Conservation (phyloP, 2,797 vertebrate genomes). For the Liasis olivaceus region DNA sequence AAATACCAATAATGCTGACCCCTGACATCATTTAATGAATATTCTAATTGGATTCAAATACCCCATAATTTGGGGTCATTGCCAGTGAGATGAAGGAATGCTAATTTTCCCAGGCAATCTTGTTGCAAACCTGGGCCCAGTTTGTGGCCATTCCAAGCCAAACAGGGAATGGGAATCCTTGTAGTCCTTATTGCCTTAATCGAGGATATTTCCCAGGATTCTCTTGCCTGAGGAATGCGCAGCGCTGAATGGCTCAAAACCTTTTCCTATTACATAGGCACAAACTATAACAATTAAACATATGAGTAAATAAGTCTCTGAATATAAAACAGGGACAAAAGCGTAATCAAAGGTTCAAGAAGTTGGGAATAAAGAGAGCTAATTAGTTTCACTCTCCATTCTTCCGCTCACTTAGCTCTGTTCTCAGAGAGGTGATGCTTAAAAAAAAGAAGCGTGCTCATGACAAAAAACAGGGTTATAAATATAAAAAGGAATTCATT, state of each 20-base stretch:
- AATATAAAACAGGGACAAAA: conserved; percentile 67
- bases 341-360: conserved; percentile 63
- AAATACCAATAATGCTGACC: conserved; percentile 18
- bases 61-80: neutral
- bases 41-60: neutral
- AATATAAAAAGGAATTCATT: conserved; percentile 72
- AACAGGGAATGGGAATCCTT: neutral
- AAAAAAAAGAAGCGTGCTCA: conserved; percentile 65
- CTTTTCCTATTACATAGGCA: conserved; percentile 64
- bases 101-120: neutral
- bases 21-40: conserved; percentile 2
- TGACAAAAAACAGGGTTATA: conserved; percentile 71
- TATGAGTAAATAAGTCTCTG: conserved; percentile 58
- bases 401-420: conserved; percentile 60
- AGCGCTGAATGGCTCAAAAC: conserved; percentile 57
- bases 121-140: neutral
- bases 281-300: conserved; percentile 61
- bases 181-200: conserved; percentile 31
- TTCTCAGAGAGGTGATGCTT: conserved; percentile 65
- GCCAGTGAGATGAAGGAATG: neutral
- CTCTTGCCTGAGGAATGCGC: conserved; percentile 28
- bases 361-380: conserved; percentile 52
- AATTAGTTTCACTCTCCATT: conserved; percentile 68
- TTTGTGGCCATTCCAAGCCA: neutral
- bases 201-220: conserved; percentile 14